Evolutionary conservation across 92 coral and sea anemone species (phyloP).

Genomic region (Epizoanthus ramosus): DNA sequence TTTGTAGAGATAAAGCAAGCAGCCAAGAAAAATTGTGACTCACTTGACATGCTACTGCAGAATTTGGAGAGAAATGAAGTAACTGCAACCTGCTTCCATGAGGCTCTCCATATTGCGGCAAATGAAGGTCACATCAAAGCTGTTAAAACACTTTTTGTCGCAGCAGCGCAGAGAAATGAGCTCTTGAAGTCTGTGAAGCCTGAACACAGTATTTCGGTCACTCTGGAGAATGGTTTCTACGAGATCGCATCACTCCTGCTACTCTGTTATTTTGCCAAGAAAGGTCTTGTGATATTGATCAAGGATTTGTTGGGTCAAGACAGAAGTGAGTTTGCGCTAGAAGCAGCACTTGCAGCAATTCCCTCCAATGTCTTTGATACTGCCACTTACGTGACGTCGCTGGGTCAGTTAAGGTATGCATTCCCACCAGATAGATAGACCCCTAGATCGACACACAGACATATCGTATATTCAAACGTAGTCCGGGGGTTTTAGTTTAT

Average conservation of each 20-base stretch:
- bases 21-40: conserved; percentile 15
- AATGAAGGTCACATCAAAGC: conserved; percentile 16
- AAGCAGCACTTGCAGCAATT: conserved; percentile 19
- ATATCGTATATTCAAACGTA: background rate
- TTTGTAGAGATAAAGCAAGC: conserved; percentile 31
- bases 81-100: conserved; percentile 2
- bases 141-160: background rate
- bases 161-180: conserved; percentile 17
- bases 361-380: background rate
- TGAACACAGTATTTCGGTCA: background rate
- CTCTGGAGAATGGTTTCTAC: background rate
- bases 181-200: conserved; percentile 26
- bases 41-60: conserved; percentile 20
- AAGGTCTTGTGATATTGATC: conserved; percentile 20
- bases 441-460: too few relatives aligned
- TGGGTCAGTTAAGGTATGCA: background rate
- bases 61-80: conserved; percentile 7
- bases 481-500: too few relatives aligned
- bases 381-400: background rate
- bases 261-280: conserved; percentile 35
- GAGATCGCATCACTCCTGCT: conserved; percentile 18
- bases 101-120: conserved; percentile 7
- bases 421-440: background rate
- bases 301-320: conserved; percentile 11
- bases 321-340: conserved; percentile 12